These are phyloP conservation scores for Oryctes rhinoceros DNA, from an alignment of 1,140 invertebrate species.

Conservation along the genomic window DNA sequence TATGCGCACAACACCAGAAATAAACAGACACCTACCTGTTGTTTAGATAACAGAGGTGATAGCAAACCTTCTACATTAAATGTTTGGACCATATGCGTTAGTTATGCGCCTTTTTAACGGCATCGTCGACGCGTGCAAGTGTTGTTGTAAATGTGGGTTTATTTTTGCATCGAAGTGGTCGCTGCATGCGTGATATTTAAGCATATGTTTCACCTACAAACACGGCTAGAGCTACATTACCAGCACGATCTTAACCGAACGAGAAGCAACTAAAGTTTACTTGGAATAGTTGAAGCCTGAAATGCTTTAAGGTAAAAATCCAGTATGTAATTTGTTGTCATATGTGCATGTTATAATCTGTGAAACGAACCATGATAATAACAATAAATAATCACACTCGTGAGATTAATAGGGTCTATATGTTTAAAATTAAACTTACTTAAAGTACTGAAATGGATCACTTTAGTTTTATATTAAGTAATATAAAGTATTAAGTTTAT, in stretches of 20 bases:
- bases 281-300: neutral
- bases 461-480: too few species aligned
- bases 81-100: neutral
- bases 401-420: too few species aligned
- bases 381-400: too few species aligned
- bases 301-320: neutral
- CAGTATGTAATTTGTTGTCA: neutral
- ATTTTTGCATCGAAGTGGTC: neutral
- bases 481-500: too few species aligned
- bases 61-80: neutral
- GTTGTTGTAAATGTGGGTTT: neutral
- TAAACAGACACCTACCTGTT: constrained; percentile 12
- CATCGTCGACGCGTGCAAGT: neutral
- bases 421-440: too few species aligned
- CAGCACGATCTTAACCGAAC: neutral
- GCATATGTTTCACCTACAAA: neutral
- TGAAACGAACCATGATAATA: too few species aligned
- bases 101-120: neutral
- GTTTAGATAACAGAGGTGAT: constrained; percentile 12
- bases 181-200: neutral
- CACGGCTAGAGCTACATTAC: neutral
- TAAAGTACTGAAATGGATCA: too few species aligned
- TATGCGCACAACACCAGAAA: neutral
- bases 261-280: neutral
- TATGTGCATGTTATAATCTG: too few species aligned